Conservation (phyloP, 2,113 vertebrate genomes). For the Urocitellus parryii region DNA sequence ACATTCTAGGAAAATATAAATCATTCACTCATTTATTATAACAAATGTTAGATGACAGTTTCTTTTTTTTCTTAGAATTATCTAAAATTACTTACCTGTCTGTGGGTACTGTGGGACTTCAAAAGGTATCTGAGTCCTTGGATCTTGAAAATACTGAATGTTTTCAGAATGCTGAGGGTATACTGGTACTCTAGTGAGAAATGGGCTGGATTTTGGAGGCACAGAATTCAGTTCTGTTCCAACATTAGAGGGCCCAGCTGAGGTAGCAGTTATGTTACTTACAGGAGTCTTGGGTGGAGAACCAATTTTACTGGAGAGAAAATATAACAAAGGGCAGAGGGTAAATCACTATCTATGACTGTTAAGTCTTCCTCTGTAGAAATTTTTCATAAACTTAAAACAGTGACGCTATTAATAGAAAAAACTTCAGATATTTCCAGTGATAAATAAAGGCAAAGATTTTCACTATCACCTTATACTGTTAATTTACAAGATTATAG, state of each 20-base stretch:
- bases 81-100: slow-evolving; percentile 88
- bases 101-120: slow-evolving; percentile 92
- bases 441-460: slow-evolving; percentile 28
- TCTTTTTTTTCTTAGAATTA: neutral
- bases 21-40: slow-evolving; percentile 56
- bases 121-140: slow-evolving; percentile 90
- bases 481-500: neutral
- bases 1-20: slow-evolving; percentile 13
- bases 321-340: slow-evolving; percentile 76
- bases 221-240: slow-evolving; percentile 89
- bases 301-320: slow-evolving; percentile 88
- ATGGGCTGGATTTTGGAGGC: slow-evolving; percentile 91
- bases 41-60: neutral
- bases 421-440: slow-evolving; percentile 1
- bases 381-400: slow-evolving; percentile 50
- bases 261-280: slow-evolving; percentile 90
- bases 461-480: neutral
- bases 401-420: slow-evolving; percentile 23
- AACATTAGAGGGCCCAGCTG: slow-evolving; percentile 88
- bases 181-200: slow-evolving; percentile 90
- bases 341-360: slow-evolving; percentile 39
- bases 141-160: slow-evolving; percentile 94
- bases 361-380: neutral
- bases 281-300: slow-evolving; percentile 94
- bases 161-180: slow-evolving; percentile 93